Conservation (phyloP, 2,113 vertebrate species). For the Struthidea cinerea region DNA sequence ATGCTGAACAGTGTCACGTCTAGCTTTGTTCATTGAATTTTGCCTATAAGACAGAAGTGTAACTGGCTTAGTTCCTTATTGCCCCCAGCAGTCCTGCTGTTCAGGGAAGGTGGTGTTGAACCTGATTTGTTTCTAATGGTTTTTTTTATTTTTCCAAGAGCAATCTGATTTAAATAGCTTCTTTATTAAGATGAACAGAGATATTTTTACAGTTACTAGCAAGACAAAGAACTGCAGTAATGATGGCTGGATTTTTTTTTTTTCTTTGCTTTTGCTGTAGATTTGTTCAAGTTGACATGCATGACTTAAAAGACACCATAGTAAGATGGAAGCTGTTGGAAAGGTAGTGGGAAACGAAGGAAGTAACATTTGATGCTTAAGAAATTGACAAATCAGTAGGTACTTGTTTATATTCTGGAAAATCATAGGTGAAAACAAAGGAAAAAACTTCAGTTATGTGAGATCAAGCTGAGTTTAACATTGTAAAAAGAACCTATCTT, state of each 20-base stretch:
- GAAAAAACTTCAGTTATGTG: not conserved
- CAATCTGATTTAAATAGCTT: not conserved
- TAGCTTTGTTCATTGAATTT: not conserved
- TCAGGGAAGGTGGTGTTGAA: not conserved
- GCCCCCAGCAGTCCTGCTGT: not conserved
- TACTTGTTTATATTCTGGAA: not conserved
- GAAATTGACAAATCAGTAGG: not conserved
- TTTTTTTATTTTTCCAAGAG: not conserved
- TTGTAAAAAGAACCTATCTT: not conserved
- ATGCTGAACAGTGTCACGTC: not conserved
- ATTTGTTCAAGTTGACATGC: not conserved
- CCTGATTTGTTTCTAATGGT: not conserved
- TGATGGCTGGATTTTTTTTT: not conserved
- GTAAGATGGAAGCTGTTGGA: not conserved
- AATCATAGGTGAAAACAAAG: not conserved
- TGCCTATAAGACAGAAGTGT: not conserved
- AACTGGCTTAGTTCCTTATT: not conserved
- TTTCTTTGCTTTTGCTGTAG: not conserved
- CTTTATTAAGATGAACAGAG: not conserved
- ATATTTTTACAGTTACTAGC: not conserved
- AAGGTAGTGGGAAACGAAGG: not conserved
- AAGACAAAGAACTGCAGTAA: not conserved
- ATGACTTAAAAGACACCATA: not conserved
- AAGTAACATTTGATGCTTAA: not conserved
- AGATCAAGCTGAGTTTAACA: not conserved